These are phyloP conservation scores for Drosophila gunungcola DNA, from an alignment of 1,140 invertebrate species.

Conservation along the genomic window DNA sequence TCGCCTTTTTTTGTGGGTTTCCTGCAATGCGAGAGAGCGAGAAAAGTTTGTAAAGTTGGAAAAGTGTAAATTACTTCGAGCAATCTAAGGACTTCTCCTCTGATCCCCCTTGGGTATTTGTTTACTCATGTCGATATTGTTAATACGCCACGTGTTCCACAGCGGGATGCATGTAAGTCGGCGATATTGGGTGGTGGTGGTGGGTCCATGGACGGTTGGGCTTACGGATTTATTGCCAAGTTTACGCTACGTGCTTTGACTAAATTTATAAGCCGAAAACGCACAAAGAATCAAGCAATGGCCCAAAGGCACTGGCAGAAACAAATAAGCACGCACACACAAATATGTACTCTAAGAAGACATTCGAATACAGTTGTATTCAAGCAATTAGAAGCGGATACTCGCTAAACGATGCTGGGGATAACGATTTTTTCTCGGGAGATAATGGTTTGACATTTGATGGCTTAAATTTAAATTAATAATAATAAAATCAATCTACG, in stretches of 20 bases:
- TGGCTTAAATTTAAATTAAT: too few relatives aligned
- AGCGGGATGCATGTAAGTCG: constrained; percentile 40
- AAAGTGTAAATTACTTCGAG: constrained; percentile 78
- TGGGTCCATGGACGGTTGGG: constrained; percentile 48
- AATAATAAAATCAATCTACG: too few relatives aligned
- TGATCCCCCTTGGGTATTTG: constrained; percentile 63
- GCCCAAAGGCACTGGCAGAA: constrained; percentile 47
- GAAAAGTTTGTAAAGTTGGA: constrained; percentile 42
- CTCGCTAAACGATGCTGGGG: not conserved
- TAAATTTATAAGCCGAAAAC: constrained; percentile 73
- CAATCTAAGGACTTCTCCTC: constrained; percentile 4
- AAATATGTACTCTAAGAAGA: constrained; percentile 34
- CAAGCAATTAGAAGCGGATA: constrained; percentile 41
- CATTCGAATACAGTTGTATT: constrained; percentile 30
- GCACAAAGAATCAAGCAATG: constrained; percentile 48
- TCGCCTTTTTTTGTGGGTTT: constrained; percentile 23
- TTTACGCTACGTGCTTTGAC: constrained; percentile 79
- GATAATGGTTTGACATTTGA: not conserved
- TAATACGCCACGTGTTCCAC: constrained; percentile 78
- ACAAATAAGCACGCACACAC: constrained; percentile 43
- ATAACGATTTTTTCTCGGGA: not conserved
- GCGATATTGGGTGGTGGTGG: not conserved
- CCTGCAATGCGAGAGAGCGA: constrained; percentile 22
- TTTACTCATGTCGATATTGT: constrained; percentile 81
- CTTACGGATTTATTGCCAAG: constrained; percentile 79